phyloP scores from a whole-genome alignment of 2,113 vertebrate genomes.

The Neotragus pygmaeus region DNA sequence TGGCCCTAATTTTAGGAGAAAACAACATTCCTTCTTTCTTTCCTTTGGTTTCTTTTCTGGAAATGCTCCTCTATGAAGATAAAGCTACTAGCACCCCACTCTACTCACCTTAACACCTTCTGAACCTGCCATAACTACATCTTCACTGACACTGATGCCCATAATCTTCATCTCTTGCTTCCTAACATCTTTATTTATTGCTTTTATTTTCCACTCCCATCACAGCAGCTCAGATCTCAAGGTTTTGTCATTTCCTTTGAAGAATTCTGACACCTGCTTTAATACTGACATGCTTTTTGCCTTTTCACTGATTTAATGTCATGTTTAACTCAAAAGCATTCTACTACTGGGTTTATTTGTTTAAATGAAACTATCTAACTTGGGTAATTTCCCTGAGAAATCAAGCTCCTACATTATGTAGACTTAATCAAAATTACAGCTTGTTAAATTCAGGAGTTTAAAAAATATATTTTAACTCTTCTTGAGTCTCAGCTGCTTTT shows the following conservation, averaged over 20 bases:
- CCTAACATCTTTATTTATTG: not conserved
- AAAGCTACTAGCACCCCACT: not conserved
- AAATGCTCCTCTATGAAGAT: not conserved
- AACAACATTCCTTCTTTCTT: not conserved
- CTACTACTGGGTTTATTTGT: not conserved
- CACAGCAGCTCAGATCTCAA: not conserved
- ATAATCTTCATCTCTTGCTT: not conserved
- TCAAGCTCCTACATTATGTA: not conserved
- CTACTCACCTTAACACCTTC: not conserved
- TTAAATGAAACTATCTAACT: not conserved
- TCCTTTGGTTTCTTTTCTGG: not conserved
- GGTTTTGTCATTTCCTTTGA: not conserved
- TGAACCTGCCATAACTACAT: not conserved
- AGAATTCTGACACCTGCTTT: conserved; percentile 12
- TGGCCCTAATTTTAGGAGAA: not conserved
- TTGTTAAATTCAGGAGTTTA: not conserved
- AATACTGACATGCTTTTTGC: not conserved
- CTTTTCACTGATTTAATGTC: not conserved
- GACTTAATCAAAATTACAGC: not conserved
- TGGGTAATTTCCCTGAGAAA: not conserved
- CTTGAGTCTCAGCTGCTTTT: not conserved
- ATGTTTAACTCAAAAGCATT: not conserved
- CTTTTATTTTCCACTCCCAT: not conserved
- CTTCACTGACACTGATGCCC: not conserved
- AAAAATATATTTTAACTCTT: not conserved